These are phyloP conservation scores for Thalassophryne amazonica DNA, from an alignment of 2,797 vertebrate genomes.

Conservation along the genomic window DNA sequence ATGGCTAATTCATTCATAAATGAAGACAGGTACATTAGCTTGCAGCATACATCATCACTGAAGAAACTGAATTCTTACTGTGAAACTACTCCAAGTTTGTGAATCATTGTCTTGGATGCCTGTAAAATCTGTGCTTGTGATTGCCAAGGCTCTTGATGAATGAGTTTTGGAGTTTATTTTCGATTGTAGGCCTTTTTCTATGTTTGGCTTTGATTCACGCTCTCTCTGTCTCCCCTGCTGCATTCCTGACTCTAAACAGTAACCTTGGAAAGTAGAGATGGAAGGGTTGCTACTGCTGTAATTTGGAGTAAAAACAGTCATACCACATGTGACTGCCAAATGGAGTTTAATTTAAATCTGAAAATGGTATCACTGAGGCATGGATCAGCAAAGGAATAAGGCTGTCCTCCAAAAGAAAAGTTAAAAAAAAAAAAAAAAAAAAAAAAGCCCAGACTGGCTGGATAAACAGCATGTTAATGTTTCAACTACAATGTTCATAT, in stretches of 20 bases:
- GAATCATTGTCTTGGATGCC: conserved; percentile 70
- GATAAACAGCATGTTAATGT: too few species aligned
- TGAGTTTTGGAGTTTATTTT: conserved; percentile 70
- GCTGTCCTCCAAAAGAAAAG: too few species aligned
- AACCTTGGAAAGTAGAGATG: conserved; percentile 53
- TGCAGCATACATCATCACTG: too few species aligned
- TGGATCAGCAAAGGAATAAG: conserved; percentile 25
- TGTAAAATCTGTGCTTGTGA: conserved; percentile 63
- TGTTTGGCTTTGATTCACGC: conserved; percentile 30
- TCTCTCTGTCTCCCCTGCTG: conserved; percentile 16
- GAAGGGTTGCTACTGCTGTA: conserved; percentile 38
- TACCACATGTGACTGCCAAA: conserved; percentile 48
- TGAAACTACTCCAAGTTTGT: conserved; percentile 68
- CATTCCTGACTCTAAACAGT: conserved; percentile 37
- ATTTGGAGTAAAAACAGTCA: conserved; percentile 57
- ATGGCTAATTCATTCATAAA: conserved; percentile 27
- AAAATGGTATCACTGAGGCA: conserved; percentile 37
- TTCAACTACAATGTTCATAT: too few species aligned
- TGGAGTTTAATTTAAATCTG: conserved; percentile 53
- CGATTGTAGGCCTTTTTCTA: conserved; percentile 57
- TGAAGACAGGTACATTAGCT: too few species aligned
- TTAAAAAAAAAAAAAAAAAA: too few species aligned
- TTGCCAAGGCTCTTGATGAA: conserved; percentile 68
- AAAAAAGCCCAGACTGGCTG: too few species aligned
- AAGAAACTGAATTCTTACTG: too few species aligned